These are phyloP conservation scores for Zaprionus capensis DNA, from an alignment of 1,140 invertebrate species.

Conservation along the genomic window DNA sequence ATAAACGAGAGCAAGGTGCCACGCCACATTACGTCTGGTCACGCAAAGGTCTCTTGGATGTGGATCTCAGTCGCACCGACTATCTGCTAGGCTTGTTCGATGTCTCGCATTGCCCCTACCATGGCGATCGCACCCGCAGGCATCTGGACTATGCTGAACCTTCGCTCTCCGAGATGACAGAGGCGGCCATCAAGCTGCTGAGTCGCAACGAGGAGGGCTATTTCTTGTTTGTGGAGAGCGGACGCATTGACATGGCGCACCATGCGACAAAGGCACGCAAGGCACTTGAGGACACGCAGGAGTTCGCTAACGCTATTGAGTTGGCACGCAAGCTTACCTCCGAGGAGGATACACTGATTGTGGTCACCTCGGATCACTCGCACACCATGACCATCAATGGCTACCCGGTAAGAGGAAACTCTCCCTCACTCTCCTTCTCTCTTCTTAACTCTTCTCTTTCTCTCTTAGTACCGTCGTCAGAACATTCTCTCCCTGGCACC, in stretches of 20 bases:
- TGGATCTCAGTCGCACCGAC: slow-evolving; percentile 87
- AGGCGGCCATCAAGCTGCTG: slow-evolving; percentile 91
- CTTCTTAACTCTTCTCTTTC: not conserved
- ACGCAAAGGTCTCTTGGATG: slow-evolving; percentile 86
- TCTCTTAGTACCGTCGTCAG: slow-evolving; percentile 85
- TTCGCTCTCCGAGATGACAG: slow-evolving; percentile 93
- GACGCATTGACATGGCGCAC: slow-evolving; percentile 93
- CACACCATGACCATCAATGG: slow-evolving; percentile 92
- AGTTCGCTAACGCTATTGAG: slow-evolving; percentile 90
- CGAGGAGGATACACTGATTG: slow-evolving; percentile 89
- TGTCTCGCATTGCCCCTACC: slow-evolving; percentile 83
- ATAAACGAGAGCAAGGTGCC: slow-evolving; percentile 86
- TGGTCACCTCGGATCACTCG: slow-evolving; percentile 93
- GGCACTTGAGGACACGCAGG: slow-evolving; percentile 91
- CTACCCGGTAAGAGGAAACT: slow-evolving; percentile 76
- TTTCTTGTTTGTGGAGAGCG: slow-evolving; percentile 95
- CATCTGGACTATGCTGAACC: slow-evolving; percentile 85
- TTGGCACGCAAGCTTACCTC: slow-evolving; percentile 88
- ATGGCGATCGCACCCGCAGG: slow-evolving; percentile 85
- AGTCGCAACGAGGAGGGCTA: slow-evolving; percentile 92
- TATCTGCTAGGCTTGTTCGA: slow-evolving; percentile 89
- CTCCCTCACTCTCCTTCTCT: not conserved
- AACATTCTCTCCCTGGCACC: slow-evolving; percentile 86
- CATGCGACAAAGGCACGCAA: slow-evolving; percentile 90
- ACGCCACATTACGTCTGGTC: slow-evolving; percentile 87